Conservation (phyloP, 2,888 invertebrate genomes). For the Apodemia duryi region DNA sequence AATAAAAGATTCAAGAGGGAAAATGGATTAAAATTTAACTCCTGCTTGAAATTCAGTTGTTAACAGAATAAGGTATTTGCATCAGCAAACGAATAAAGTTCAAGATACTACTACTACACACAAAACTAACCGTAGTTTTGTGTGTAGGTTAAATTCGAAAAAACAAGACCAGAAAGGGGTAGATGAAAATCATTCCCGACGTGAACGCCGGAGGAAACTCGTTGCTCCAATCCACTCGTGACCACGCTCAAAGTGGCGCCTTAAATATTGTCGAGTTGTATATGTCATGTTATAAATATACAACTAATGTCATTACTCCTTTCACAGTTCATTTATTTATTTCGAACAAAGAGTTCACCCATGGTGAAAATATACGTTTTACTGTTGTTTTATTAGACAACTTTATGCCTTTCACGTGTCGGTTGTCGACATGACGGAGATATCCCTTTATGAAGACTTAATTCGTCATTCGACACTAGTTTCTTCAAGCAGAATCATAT, state of each 20-base stretch:
- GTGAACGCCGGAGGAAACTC: no score
- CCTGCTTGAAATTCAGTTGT: no score
- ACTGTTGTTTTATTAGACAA: slow-evolving; percentile 29
- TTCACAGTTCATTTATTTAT: background rate
- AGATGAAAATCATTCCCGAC: no score
- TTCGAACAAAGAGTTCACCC: slow-evolving; percentile 5
- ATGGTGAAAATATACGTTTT: slow-evolving; percentile 22
- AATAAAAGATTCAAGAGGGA: no score
- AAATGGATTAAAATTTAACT: no score
- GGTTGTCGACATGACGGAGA: slow-evolving; percentile 21
- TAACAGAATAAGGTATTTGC: no score
- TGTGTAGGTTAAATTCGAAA: no score
- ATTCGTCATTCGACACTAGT: slow-evolving; percentile 40
- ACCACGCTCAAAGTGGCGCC: background rate
- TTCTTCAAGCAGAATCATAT: slow-evolving; percentile 29
- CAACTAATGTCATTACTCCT: background rate
- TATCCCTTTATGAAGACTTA: slow-evolving; percentile 28
- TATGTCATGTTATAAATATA: background rate
- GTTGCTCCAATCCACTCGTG: no score
- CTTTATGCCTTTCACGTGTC: slow-evolving; percentile 28
- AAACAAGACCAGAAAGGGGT: no score
- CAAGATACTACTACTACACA: no score
- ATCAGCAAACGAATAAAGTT: no score
- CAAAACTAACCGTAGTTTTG: no score
- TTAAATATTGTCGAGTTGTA: background rate